Evolutionary conservation across 2,113 vertebrate genomes (phyloP), one percentile per base, ranked within the genome.

Genomic region (Sarotherodon lohbergeri): DNA sequence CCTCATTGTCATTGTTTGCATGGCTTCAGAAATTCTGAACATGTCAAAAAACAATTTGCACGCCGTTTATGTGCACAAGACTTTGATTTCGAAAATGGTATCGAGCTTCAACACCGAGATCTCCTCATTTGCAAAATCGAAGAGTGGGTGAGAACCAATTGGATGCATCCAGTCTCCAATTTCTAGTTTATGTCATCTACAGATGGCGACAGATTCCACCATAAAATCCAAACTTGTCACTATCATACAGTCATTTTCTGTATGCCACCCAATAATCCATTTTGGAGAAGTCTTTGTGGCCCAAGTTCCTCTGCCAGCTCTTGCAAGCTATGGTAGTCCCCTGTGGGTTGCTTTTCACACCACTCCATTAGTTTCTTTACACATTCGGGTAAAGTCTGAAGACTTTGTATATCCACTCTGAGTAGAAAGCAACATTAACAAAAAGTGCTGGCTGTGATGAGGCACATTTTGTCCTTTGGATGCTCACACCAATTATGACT

Each of bases 341-440:
- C 48, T 5, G 32, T 22, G 59, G 39, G 41, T 9, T 29, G 29
- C 36, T 66, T 54, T 80, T 82, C 76, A 48, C 79, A n/a, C 55
- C 41, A 16, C 55, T 7, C 5, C 36, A 17, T 90, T 93, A 96
- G 86, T 94, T 93, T 87, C 91, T 94, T n/a, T 95, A 91, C 86
- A 93, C 55, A 81, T 88, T 95, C 9, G 96, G 95, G 87, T 96
- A 97, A 80, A 95, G 91, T 88, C 90, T 96, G 89, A 96, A 96
- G 57, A 99, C 98, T 96, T 99, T 99, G 90, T 98, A 97, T 94
- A 99, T 99, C 98, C 98, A 99, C 88, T 97, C 97, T 2, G 98
- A 97, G 90, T 99, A 99, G 92, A 97, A 98, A 0, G 98, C 98
- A 52, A 99, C 98, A 24, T 98, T 97, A 52, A 99, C 97, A 89